These are phyloP conservation scores for Aphelenchoides fujianensis DNA, from an alignment of 1,140 invertebrate genomes.

Conservation along the genomic window DNA sequence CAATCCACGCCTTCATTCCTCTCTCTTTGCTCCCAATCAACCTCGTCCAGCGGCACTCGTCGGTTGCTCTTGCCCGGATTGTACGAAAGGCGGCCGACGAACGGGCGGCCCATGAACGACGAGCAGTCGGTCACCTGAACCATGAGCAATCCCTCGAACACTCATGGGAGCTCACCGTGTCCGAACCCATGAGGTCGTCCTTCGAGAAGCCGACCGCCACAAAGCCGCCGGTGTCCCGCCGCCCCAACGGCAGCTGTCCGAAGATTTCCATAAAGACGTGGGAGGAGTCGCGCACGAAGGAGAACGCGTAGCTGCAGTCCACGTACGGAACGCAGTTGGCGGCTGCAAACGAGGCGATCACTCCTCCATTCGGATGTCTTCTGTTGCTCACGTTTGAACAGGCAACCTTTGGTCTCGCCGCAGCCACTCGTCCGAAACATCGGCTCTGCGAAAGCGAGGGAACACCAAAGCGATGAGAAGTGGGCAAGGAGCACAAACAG, in stretches of 20 bases:
- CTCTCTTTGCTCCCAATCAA: not conserved
- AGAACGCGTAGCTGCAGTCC: conserved; percentile 5
- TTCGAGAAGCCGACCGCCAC: not conserved
- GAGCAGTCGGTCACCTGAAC: conserved; percentile 1
- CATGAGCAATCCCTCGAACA: not conserved
- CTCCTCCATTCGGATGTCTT: too few species aligned
- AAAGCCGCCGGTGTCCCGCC: not conserved
- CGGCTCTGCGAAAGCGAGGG: conserved; percentile 1
- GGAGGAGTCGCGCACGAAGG: not conserved
- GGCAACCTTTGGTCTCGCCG: conserved; percentile 8
- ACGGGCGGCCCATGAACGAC: not conserved
- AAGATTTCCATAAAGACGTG: conserved; percentile 12
- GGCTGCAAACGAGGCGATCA: too few species aligned
- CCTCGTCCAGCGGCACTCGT: conserved; percentile 2
- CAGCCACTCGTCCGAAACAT: not conserved
- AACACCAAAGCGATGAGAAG: too few species aligned
- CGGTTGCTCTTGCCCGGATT: conserved; percentile 12
- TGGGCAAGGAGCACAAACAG: too few species aligned
- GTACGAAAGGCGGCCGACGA: not conserved
- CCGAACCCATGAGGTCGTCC: conserved; percentile 6
- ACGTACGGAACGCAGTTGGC: not conserved
- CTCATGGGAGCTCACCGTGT: not conserved
- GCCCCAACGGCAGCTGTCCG: not conserved
- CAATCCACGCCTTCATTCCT: not conserved
- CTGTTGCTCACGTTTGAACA: not conserved